Evolutionary conservation across 2,888 invertebrate species (phyloP), one percentile per base, ranked within the genome.

Genomic region (Achlya flavicornis): DNA sequence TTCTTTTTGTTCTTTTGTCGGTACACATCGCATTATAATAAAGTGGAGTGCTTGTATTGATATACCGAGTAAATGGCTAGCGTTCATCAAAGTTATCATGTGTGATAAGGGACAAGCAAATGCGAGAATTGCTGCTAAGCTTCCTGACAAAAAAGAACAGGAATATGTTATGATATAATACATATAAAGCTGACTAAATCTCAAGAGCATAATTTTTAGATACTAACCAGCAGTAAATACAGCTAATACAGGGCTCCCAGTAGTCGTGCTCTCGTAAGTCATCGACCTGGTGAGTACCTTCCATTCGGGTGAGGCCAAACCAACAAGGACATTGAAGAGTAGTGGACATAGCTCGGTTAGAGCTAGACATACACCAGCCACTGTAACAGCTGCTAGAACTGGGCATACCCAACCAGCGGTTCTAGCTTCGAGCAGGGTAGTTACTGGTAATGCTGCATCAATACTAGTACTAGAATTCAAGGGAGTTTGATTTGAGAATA

Each of bases 101-200:
- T 95, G 95, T 6, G 95, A 93, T 63, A 95, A 81, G 1, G 95
- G 95, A 76, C 95, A 95, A 26, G 95, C 95, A 72, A 95, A 95
- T 6, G 95, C 95, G 63, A 95, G 83, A 62, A 95, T 95, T 48
- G 95, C 95, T 58, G 95, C 94, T 65, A 95, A 81, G 80, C 95
- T 95, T 65, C 95, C 96, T 95, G 87, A 65, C n/a, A 94, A 89
- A 57, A 62, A 66, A 69, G 14, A 35, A 1, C 4, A 26, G 41
- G 16, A n/a, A 68, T 63, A 65, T 70, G 61, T 61, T 72, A 12
- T 12, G 12, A 7, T 72, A 10, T 12, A 41, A 7, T 72, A 10
- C 16, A 48, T 48, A 35, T 35, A 35, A 7, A 6, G 7, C 38
- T 38, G 10, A 38, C 38, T 7, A 38, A 38, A 8, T 38, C 38